A percentile compares a stretch with the other conserved stretches of the same genome.
These are phyloP conservation scores for Campylorhamphus procurvoides DNA, from an alignment of 2,113 vertebrate genomes.

Conservation along the genomic window DNA sequence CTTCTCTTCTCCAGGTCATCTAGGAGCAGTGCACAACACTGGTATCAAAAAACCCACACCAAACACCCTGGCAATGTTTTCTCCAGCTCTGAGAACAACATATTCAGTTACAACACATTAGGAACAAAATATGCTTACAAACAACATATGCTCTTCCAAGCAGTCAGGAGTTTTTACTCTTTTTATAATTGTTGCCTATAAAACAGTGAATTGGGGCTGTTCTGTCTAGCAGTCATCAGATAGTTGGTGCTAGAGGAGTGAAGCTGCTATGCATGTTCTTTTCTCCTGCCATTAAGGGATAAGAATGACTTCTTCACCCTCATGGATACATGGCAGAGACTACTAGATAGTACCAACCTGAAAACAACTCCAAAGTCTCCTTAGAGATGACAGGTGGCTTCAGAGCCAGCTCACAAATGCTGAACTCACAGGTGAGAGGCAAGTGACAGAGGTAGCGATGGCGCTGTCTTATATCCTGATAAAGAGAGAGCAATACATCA, in stretches of 20 bases:
- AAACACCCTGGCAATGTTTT: background rate
- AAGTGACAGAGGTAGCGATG: slow-evolving; percentile 95
- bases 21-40: slow-evolving; percentile 40
- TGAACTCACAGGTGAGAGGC: slow-evolving; percentile 98
- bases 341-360: slow-evolving; percentile 77
- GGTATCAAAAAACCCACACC: background rate
- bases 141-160: background rate
- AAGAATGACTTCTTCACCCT: background rate
- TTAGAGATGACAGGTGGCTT: slow-evolving; percentile 91
- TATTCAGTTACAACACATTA: background rate
- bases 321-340: background rate
- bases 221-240: background rate
- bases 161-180: background rate
- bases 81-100: background rate
- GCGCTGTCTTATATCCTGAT: slow-evolving; percentile 91
- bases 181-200: background rate
- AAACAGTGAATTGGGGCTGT: background rate
- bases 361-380: slow-evolving; percentile 92
- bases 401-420: slow-evolving; percentile 93
- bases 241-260: background rate
- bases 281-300: background rate
- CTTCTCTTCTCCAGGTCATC: slow-evolving; percentile 95
- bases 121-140: background rate
- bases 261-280: background rate
- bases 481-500: background rate